Evolutionary conservation across 2,888 invertebrate genomes (phyloP).

Genomic region (Spatulosminthurus flaviceps): DNA sequence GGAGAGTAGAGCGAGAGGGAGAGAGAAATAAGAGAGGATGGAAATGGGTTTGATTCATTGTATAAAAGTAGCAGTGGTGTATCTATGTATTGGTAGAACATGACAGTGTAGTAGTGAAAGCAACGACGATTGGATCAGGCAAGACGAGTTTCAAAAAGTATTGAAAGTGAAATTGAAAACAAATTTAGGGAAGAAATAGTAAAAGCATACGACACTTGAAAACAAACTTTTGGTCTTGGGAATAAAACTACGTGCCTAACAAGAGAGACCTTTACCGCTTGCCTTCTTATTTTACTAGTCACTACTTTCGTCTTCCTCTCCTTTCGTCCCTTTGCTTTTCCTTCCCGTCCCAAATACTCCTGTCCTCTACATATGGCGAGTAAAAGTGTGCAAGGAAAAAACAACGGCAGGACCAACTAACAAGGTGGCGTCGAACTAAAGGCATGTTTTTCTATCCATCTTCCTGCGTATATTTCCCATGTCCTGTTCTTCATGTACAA

Average conservation of each 20-base stretch:
- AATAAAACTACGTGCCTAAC: constrained; percentile 44
- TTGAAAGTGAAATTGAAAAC: constrained; percentile 54
- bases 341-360: not conserved
- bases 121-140: constrained; percentile 47
- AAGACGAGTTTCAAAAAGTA: constrained; percentile 51
- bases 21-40: not conserved
- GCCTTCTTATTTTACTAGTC: not conserved
- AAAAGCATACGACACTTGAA: constrained; percentile 47
- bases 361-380: not conserved
- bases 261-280: constrained; percentile 36
- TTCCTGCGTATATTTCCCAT: too few species aligned
- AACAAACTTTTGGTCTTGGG: constrained; percentile 51
- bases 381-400: not conserved
- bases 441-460: too few species aligned
- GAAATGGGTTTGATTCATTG: constrained; percentile 29
- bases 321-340: not conserved
- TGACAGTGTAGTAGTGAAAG: constrained; percentile 27
- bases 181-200: constrained; percentile 52
- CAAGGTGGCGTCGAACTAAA: too few species aligned
- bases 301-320: not conserved
- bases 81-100: too few species aligned
- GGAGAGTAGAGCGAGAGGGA: not conserved
- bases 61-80: not conserved
- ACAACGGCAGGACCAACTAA: too few species aligned
- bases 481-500: too few species aligned